Base-by-base conservation (phyloP, 92 coral and sea anemone species). In the Virgularia gustaviana region DNA sequence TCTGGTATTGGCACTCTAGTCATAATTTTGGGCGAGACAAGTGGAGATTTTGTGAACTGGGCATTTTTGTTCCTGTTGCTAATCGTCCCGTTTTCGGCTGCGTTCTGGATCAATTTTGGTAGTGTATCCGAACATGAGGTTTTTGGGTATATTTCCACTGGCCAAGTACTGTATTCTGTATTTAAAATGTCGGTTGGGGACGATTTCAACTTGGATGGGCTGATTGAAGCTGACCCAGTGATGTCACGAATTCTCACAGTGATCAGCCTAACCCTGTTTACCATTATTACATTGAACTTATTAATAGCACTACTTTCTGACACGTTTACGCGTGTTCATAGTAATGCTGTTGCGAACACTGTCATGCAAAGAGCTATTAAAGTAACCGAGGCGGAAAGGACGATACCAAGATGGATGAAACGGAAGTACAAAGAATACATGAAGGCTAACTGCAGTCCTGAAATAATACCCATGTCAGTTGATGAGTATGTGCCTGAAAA, bases 101-200 rank as follows among this genome's bases (percentile, higher is more conserved):
- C 87, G 2, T 86, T 86, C 36, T 86, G 88, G 87, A 86, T 86
- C 65, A 34, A 78, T 52, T 86, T 86, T 63, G 85, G 90, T 23
- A 80, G 76, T 3, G 51, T 67, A 15, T 71, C 87, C 9, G 44
- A 39, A 20, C 33, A 59, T 13, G 81, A 80, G 33, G 81, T 85
- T 16, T 22, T 30, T 9, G 86, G 86, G 9, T 85, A 71, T 57
- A 73, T 81, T 35, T 18, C 39, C 10, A 63, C 71, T 1, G 23
- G 22, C 10, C 52, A 32, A 38, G 49, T 81, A 12, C 1, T 73
- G 31, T 85, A 65, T 51, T 65, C 83, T 7, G 71, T 85, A 18
- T 57, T 85, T 53, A 80, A 79, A 24, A 67, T 55, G 24, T 75
- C 84, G 19, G 72, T 86, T 0, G 90, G 77, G 4, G 90, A 83